Percentiles rank a stretch among this genome's conserved stretches.
These are phyloP conservation scores for Brienomyrus brachyistius DNA, from an alignment of 2,113 vertebrate species.

Conservation along the genomic window DNA sequence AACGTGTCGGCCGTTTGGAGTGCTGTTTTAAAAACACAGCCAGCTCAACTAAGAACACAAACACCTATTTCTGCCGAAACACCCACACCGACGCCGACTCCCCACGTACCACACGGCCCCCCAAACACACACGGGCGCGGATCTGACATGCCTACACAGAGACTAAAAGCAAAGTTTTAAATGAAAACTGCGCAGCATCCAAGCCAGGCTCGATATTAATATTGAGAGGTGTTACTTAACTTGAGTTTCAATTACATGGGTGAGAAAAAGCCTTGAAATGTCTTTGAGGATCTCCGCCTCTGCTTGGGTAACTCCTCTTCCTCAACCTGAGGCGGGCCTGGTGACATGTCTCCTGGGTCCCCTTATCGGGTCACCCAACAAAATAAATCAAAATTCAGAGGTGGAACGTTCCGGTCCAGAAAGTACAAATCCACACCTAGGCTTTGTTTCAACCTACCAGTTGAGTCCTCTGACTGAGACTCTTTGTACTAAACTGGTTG, in stretches of 20 bases:
- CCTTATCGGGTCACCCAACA: slow-evolving; percentile 7
- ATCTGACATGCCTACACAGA: neutral
- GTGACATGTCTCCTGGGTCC: neutral
- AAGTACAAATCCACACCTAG: neutral
- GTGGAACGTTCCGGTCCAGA: neutral
- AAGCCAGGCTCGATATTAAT: neutral
- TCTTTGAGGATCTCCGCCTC: neutral
- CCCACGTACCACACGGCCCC: neutral
- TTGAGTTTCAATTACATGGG: neutral
- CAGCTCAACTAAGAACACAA: neutral
- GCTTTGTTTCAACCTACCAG: neutral
- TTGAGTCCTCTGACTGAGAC: neutral
- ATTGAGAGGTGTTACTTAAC: neutral
- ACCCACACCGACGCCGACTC: neutral
- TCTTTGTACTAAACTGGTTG: neutral
- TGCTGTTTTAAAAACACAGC: neutral
- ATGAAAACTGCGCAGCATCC: neutral
- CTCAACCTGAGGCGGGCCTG: neutral
- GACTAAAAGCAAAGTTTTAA: neutral
- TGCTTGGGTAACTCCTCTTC: neutral
- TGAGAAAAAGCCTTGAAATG: neutral
- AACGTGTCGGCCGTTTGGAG: neutral
- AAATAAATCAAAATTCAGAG: neutral
- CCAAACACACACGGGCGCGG: neutral
- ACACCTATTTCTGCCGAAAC: slow-evolving; percentile 9